A percentile compares a stretch with the other conserved stretches of the same genome.
These are phyloP conservation scores for Sesamia nonagrioides DNA, from an alignment of 1,140 invertebrate species.

Conservation along the genomic window DNA sequence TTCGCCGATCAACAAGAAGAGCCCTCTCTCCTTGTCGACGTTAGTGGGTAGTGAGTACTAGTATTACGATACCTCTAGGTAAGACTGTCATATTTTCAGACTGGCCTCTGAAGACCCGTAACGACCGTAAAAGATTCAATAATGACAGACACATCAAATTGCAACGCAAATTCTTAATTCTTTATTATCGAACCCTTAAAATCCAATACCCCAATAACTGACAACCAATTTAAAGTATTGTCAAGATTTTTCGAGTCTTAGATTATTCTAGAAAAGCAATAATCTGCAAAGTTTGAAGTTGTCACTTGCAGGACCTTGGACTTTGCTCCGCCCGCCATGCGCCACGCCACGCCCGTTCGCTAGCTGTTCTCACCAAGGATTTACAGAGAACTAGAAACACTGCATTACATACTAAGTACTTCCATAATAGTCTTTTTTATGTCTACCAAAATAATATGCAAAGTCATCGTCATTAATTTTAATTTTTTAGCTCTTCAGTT, in stretches of 20 bases:
- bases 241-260: background rate
- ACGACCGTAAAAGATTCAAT: too few species aligned
- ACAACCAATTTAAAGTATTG: background rate
- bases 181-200: too few species aligned
- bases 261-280: background rate
- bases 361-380: background rate
- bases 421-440: background rate
- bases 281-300: conserved; percentile 3
- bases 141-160: too few species aligned
- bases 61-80: too few species aligned
- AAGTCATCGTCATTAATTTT: too few species aligned
- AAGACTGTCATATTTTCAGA: too few species aligned
- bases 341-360: background rate
- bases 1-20: too few species aligned
- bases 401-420: background rate
- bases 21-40: too few species aligned
- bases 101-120: too few species aligned
- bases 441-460: background rate
- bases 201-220: background rate
- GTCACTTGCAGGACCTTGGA: conserved; percentile 1
- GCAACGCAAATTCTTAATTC: too few species aligned
- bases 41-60: too few species aligned
- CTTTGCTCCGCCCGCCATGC: background rate
- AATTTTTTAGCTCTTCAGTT: too few species aligned
- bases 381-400: background rate